These are phyloP conservation scores for Anabas testudineus DNA, from an alignment of 2,797 vertebrate species.

Conservation along the genomic window DNA sequence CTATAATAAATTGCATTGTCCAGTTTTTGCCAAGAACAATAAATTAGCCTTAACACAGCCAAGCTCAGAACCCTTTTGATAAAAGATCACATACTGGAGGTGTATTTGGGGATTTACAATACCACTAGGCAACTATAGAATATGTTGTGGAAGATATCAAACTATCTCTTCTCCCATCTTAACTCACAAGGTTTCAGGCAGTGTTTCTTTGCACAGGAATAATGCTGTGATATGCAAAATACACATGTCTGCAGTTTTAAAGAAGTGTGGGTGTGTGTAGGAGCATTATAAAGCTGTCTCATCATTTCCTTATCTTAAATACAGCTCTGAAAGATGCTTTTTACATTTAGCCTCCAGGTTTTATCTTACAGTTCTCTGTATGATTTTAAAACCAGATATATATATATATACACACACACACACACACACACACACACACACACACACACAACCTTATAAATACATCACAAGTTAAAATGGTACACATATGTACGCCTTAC, in stretches of 20 bases:
- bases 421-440: constrained; percentile 26
- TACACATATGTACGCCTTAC: constrained; percentile 31
- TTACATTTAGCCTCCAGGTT: constrained; percentile 52
- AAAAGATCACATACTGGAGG: constrained; percentile 27
- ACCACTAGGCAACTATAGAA: constrained; percentile 2
- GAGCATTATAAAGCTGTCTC: constrained; percentile 57
- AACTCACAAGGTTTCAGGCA: constrained; percentile 27
- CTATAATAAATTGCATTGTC: constrained; percentile 26
- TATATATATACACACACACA: constrained; percentile 15
- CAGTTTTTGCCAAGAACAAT: constrained; percentile 40
- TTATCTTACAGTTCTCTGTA: constrained; percentile 48
- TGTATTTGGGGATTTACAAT: constrained; percentile 7
- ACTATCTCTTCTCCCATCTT: constrained; percentile 40
- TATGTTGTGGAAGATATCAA: constrained; percentile 42
- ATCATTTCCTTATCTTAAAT: constrained; percentile 59
- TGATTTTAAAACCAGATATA: constrained; percentile 54
- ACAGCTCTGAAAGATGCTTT: constrained; percentile 53
- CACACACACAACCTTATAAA: constrained; percentile 13
- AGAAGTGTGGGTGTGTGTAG: constrained; percentile 20
- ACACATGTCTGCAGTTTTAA: constrained; percentile 32
- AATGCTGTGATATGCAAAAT: constrained; percentile 44
- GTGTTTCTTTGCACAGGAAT: constrained; percentile 30
- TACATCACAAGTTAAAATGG: constrained; percentile 41
- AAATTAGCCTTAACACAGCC: constrained; percentile 31
- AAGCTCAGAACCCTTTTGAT: constrained; percentile 30